phyloP scores from a whole-genome alignment of 2,797 vertebrate genomes.

The Coregonus sp. region DNA sequence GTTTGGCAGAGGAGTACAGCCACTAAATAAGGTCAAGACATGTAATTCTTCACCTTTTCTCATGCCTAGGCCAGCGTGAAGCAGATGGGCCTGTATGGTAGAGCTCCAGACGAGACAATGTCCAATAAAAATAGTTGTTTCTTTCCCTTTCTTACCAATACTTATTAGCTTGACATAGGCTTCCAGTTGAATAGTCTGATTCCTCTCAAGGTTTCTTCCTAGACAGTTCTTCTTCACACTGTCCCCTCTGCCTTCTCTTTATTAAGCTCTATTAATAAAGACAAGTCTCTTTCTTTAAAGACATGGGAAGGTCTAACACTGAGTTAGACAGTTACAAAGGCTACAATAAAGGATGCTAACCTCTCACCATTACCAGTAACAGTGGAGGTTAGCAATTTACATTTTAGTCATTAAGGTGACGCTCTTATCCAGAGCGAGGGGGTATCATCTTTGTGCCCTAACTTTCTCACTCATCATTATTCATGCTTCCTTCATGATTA shows the following conservation, averaged over 20 bases:
- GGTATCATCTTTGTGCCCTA: not conserved
- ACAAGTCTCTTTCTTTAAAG: not conserved
- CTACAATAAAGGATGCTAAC: not conserved
- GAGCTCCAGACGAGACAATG: too few species aligned
- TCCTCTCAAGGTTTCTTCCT: not conserved
- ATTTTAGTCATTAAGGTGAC: too few species aligned
- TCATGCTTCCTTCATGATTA: too few species aligned
- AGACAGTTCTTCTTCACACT: too few species aligned
- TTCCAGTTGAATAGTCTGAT: not conserved
- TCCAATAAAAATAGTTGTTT: not conserved
- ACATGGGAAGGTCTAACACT: not conserved
- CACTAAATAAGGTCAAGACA: too few species aligned
- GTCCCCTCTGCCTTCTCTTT: too few species aligned
- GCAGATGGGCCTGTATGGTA: too few species aligned
- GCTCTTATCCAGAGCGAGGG: too few species aligned
- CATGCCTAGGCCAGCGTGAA: too few species aligned
- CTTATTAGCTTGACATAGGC: not conserved
- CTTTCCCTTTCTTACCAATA: not conserved
- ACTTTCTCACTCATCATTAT: not conserved
- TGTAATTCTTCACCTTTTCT: too few species aligned
- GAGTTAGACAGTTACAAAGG: not conserved
- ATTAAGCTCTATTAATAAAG: not conserved
- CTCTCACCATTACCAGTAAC: not conserved
- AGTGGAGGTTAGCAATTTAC: not conserved
- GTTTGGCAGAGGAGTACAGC: too few species aligned